Evolutionary conservation across 2,797 vertebrate species (phyloP).

Genomic region (Enteromius unitaeniatus): DNA sequence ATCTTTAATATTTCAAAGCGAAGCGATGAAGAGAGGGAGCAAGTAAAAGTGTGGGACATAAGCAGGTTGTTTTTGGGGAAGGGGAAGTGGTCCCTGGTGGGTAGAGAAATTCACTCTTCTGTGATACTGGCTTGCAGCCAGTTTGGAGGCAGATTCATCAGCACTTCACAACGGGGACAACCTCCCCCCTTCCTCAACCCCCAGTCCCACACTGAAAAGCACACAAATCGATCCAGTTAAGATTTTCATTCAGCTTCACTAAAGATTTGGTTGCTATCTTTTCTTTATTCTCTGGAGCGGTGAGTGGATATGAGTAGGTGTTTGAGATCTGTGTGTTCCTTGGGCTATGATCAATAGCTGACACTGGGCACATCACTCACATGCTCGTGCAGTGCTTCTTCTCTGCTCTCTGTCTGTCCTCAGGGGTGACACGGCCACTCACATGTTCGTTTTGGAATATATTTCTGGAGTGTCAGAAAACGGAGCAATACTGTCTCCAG

Average conservation of each 20-base stretch:
- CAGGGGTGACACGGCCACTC: conserved; percentile 57
- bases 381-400: conserved; percentile 73
- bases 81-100: conserved; percentile 31
- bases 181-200: neutral
- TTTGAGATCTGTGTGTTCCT: conserved; percentile 54
- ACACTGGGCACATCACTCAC: conserved; percentile 75
- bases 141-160: conserved; percentile 51
- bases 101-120: conserved; percentile 45
- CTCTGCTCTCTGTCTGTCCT: conserved; percentile 49
- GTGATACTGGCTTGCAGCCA: conserved; percentile 49
- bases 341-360: conserved; percentile 73
- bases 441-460: conserved; percentile 54
- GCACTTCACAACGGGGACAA: conserved; percentile 30
- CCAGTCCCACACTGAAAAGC: conserved; percentile 48
- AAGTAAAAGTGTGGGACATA: conserved; percentile 16
- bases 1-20: conserved; percentile 25
- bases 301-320: conserved; percentile 42
- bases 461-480: conserved; percentile 32
- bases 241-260: conserved; percentile 59
- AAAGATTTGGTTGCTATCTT: conserved; percentile 42
- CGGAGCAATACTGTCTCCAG: conserved; percentile 36
- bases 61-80: conserved; percentile 36
- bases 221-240: conserved; percentile 59
- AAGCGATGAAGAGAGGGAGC: conserved; percentile 18
- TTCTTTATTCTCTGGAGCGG: conserved; percentile 30